These are phyloP conservation scores for Listronotus oregonensis DNA, from an alignment of 1,140 invertebrate species.

Conservation along the genomic window DNA sequence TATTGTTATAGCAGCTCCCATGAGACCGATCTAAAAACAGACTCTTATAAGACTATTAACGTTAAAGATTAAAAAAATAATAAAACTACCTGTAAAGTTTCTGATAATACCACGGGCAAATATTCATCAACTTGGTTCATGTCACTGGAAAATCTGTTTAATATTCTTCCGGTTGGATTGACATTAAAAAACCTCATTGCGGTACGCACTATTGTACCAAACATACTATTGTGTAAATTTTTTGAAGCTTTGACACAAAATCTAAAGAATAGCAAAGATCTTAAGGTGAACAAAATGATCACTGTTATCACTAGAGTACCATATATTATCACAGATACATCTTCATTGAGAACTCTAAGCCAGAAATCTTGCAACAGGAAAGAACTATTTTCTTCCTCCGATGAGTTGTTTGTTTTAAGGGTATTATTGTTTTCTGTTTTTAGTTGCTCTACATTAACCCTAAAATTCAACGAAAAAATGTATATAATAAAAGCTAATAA, in stretches of 20 bases:
- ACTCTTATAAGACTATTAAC: no score
- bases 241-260: conserved; percentile 69
- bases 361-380: not conserved
- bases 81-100: conserved; percentile 72
- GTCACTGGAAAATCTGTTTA: conserved; percentile 77
- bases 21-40: conserved; percentile 26
- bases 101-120: conserved; percentile 74
- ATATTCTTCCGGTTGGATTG: conserved; percentile 78
- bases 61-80: conserved; percentile 38
- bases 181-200: conserved; percentile 89
- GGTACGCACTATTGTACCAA: conserved; percentile 75
- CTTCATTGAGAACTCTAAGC: conserved; percentile 47
- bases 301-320: conserved; percentile 51
- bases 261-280: conserved; percentile 75
- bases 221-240: conserved; percentile 82
- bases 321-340: conserved; percentile 43
- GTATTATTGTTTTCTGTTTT: no score
- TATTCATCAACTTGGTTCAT: conserved; percentile 82
- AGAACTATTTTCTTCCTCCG: no score
- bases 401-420: no score
- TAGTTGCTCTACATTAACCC: no score
- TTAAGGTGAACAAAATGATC: conserved; percentile 60
- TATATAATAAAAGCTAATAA: no score
- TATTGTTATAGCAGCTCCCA: conserved; percentile 9
- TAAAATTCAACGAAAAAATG: no score